phyloP scores from a whole-genome alignment of 92 coral and sea anemone genomes.

The Palythoa grandis region DNA sequence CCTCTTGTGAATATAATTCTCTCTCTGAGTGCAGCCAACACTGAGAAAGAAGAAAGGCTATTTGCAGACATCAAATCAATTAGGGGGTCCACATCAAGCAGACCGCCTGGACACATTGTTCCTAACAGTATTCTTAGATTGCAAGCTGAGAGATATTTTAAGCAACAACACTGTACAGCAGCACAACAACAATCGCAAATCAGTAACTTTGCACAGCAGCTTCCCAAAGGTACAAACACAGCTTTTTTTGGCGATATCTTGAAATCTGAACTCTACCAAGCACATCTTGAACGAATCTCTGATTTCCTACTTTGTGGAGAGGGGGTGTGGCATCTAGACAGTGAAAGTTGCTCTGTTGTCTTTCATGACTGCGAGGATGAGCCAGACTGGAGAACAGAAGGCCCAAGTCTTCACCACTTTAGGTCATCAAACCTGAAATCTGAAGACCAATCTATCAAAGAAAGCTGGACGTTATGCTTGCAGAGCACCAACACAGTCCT shows the following conservation, averaged over 20 bases:
- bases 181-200: neutral
- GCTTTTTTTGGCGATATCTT: neutral
- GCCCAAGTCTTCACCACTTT: constrained; percentile 10
- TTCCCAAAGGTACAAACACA: neutral
- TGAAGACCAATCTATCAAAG: neutral
- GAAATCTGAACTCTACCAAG: neutral
- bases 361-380: no score
- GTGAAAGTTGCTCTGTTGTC: no score
- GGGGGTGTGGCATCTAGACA: constrained; percentile 16
- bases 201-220: neutral
- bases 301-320: constrained; percentile 16
- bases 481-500: constrained; percentile 10
- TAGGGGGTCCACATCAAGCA: constrained; percentile 19
- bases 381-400: neutral
- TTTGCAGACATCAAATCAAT: constrained; percentile 23
- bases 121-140: constrained; percentile 7
- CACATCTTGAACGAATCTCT: neutral
- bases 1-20: neutral
- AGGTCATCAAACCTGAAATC: constrained; percentile 16
- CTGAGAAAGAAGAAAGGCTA: constrained; percentile 28
- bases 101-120: constrained; percentile 17
- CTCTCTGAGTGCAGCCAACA: constrained; percentile 4
- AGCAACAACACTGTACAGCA: neutral
- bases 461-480: neutral
- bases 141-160: constrained; percentile 31